Base-by-base conservation (phyloP, 2,797 vertebrate genomes). In the Cygnus olor region DNA sequence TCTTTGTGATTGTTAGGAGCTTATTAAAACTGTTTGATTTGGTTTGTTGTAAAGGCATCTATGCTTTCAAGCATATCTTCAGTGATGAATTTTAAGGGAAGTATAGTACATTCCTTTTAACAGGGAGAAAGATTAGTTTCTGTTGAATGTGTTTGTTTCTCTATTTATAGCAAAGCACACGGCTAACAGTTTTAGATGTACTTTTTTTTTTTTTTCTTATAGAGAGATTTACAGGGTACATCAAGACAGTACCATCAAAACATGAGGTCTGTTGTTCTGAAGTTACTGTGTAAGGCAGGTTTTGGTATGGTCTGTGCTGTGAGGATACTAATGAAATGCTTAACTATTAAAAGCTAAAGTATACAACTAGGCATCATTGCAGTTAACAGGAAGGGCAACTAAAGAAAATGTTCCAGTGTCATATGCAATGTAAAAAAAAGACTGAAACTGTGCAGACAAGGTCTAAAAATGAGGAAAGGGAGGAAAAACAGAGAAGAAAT, bases 401-500 rank as follows among this genome's bases (percentile, higher is more conserved):
- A 88, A 93, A 72, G 42, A 54, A 93, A 68, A 24, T 73, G 58
- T 90, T 82, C 25, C 14, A 76, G 16, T n/a, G 74, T 57, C 34
- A 42, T 71, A 63, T 90, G 11, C 40, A 12, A 64, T 94, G 70
- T 78, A 81, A 68, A 88, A 92, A 89, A 81, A 77, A 94, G 77
- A 68, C 36, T 63, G 74, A 92, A 95, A 60, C 1, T 6, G 9
- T 85, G 40, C 73, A 2, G 0, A 16, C 49, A 80, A 88, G 44
- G 24, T 80, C 44, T 86, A 57, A 57, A 86, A 95, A 88, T 44
- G 25, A 88, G 32, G 12, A 71, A 91, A 68, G 8, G 66, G 61
- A 83, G 80, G 44, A 30, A 92, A 86, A 93, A 88, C 65, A 94
- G 86, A 93, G 63, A 40, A 82, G n/a, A 88, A 93, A 51, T 91